phyloP scores from a whole-genome alignment of 2,113 vertebrate species.

The Symphodus melops region DNA sequence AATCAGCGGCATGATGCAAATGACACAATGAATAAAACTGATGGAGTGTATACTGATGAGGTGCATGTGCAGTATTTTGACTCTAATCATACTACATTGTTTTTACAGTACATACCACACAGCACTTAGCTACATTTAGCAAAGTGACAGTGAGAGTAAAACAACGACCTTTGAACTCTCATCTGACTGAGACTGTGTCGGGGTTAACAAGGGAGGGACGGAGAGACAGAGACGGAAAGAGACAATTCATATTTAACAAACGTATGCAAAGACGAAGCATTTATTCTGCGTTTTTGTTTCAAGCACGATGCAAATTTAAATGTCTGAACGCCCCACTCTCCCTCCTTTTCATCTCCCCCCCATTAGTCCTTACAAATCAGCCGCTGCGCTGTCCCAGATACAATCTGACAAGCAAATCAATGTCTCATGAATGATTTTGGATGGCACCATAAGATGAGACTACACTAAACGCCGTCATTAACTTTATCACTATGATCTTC shows the following conservation, averaged over 20 bases:
- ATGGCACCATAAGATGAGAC: slow-evolving; percentile 23
- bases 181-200: too few species aligned
- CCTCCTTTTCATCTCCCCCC: slow-evolving; percentile 4
- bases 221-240: too few species aligned
- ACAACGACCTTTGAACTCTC: too few species aligned
- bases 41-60: too few species aligned
- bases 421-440: slow-evolving; percentile 57
- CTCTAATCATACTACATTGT: too few species aligned
- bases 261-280: slow-evolving; percentile 31
- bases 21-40: too few species aligned
- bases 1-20: too few species aligned
- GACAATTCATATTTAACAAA: neutral
- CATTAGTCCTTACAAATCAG: slow-evolving; percentile 42
- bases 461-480: slow-evolving; percentile 47
- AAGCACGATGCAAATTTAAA: slow-evolving; percentile 35
- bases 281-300: neutral
- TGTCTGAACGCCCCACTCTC: slow-evolving; percentile 22
- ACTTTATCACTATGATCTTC: slow-evolving; percentile 26
- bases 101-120: too few species aligned
- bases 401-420: slow-evolving; percentile 60
- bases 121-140: too few species aligned
- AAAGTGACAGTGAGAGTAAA: too few species aligned
- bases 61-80: too few species aligned
- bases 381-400: slow-evolving; percentile 15
- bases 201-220: too few species aligned